Evolutionary conservation across 2,113 vertebrate species (phyloP).

Genomic region (Cochlearius cochlearius): DNA sequence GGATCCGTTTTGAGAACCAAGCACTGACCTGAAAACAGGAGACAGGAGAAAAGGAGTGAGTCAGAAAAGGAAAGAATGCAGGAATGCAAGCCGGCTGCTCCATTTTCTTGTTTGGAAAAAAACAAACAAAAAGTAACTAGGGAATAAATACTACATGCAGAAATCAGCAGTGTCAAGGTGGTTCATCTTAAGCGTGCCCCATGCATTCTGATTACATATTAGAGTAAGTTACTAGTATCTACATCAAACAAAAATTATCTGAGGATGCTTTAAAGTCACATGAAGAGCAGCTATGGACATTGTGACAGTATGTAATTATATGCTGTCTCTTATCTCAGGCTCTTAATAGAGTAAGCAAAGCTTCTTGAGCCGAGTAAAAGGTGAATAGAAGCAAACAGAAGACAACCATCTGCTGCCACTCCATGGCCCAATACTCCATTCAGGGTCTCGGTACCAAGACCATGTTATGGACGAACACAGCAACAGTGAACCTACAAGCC

Average conservation of each 20-base stretch:
- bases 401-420: not conserved
- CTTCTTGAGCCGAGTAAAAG: not conserved
- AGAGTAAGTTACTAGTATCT: not conserved
- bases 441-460: not conserved
- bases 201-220: not conserved
- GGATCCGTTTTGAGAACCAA: constrained; percentile 82
- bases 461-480: not conserved
- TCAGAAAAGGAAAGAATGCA: not conserved
- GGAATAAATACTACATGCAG: not conserved
- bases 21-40: constrained; percentile 76
- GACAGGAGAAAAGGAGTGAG: not conserved
- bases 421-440: not conserved
- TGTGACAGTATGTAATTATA: not conserved
- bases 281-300: not conserved
- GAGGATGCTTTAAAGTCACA: not conserved
- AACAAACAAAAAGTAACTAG: not conserved
- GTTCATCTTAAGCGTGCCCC: not conserved
- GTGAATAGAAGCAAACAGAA: not conserved
- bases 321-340: not conserved
- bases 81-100: not conserved
- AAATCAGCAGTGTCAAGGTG: not conserved
- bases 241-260: not conserved
- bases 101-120: not conserved
- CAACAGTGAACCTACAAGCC: not conserved
- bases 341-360: not conserved